A percentile compares a stretch with the other conserved stretches of the same genome.
Evolutionary conservation across 2,113 vertebrate genomes (phyloP).

Genomic region (Prionailurus bengalensis): DNA sequence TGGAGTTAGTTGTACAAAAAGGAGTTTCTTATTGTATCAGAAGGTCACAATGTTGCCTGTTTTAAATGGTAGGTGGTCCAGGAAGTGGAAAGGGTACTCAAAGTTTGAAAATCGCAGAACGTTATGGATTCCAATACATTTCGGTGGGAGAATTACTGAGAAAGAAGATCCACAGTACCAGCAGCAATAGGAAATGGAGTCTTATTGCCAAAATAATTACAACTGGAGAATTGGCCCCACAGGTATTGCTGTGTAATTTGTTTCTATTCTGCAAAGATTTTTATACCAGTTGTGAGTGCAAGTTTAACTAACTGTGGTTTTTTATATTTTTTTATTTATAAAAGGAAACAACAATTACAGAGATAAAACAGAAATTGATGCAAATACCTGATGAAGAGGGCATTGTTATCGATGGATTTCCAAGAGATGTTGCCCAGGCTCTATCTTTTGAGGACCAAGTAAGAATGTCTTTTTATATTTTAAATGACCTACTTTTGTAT

Average conservation of each 20-base stretch:
- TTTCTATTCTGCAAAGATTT: not conserved
- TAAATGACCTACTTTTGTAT: slow-evolving; percentile 66
- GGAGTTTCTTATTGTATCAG: not conserved
- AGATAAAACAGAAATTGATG: slow-evolving; percentile 99
- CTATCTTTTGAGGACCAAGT: slow-evolving; percentile 99
- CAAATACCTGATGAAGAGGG: slow-evolving; percentile 97
- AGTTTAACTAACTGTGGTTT: slow-evolving; percentile 60
- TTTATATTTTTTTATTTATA: slow-evolving; percentile 64
- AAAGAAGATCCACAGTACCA: slow-evolving; percentile 98
- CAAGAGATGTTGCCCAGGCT: slow-evolving; percentile 97
- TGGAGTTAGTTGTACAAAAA: not conserved
- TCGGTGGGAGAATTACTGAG: slow-evolving; percentile 97
- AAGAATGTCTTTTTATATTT: slow-evolving; percentile 84
- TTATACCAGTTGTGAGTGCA: not conserved
- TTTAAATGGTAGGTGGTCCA: slow-evolving; percentile 92
- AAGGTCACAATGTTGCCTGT: slow-evolving; percentile 49
- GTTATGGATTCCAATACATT: slow-evolving; percentile 97
- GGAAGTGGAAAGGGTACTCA: slow-evolving; percentile 99
- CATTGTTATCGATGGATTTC: slow-evolving; percentile 98
- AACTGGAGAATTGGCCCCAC: slow-evolving; percentile 97
- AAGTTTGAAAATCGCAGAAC: slow-evolving; percentile 98
- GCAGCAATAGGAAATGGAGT: slow-evolving; percentile 99
- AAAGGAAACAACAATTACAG: slow-evolving; percentile 99
- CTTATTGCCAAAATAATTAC: slow-evolving; percentile 99
- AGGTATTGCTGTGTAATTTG: slow-evolving; percentile 88